These are phyloP conservation scores for Takifugu flavidus DNA, from an alignment of 2,113 vertebrate species.

Conservation along the genomic window DNA sequence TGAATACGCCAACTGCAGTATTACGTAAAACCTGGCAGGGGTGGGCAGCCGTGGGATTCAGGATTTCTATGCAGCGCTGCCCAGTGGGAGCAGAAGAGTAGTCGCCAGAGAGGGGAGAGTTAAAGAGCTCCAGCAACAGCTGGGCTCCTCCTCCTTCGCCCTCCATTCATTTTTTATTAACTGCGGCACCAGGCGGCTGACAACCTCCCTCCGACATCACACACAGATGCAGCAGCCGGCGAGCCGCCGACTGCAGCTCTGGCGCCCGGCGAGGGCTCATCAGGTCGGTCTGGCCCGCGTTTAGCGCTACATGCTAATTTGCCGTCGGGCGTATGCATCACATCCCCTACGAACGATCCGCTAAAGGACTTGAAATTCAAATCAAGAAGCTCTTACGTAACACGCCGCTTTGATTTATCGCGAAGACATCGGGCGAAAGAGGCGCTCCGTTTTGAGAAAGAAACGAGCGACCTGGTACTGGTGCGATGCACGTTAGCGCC, in stretches of 20 bases:
- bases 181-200: conserved; percentile 62
- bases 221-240: conserved; percentile 30
- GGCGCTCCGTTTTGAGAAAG: not conserved
- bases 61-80: conserved; percentile 32
- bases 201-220: conserved; percentile 37
- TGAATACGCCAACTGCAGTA: conserved; percentile 50
- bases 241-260: too few relatives aligned
- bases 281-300: too few relatives aligned
- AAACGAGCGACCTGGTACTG: not conserved
- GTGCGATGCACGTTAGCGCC: not conserved
- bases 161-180: conserved; percentile 77
- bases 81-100: conserved; percentile 37
- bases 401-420: not conserved
- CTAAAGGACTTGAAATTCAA: too few relatives aligned
- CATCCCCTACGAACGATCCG: too few relatives aligned
- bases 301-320: too few relatives aligned
- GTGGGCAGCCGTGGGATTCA: conserved; percentile 41
- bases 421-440: not conserved
- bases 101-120: conserved; percentile 59
- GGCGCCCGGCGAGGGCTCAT: too few relatives aligned
- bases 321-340: too few relatives aligned
- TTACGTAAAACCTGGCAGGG: conserved; percentile 58
- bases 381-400: not conserved
- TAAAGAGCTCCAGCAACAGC: conserved; percentile 60
- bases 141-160: conserved; percentile 50